phyloP scores from a whole-genome alignment of 2,797 vertebrate genomes.

The Channallabes apus region DNA sequence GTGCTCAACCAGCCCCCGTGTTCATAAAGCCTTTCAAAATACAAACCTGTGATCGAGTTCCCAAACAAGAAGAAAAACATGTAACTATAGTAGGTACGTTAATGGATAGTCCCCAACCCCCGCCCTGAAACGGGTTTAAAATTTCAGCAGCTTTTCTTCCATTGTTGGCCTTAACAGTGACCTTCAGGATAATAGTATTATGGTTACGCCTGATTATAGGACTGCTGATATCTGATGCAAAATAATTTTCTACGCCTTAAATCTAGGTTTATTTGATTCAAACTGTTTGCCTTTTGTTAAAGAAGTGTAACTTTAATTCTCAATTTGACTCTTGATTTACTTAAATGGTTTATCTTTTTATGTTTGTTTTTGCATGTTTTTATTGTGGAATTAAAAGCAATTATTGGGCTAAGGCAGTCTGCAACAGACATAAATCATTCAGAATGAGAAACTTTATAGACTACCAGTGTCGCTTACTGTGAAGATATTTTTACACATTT shows the following conservation, averaged over 20 bases:
- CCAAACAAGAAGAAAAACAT: background rate
- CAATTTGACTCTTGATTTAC: background rate
- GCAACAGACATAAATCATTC: background rate
- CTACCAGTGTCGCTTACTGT: background rate
- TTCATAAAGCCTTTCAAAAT: background rate
- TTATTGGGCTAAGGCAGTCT: background rate
- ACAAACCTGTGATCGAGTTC: background rate
- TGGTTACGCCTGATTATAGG: background rate
- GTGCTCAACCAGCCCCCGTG: background rate
- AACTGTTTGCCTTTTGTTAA: background rate
- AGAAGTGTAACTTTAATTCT: background rate
- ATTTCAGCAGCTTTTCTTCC: background rate
- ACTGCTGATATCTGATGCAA: background rate
- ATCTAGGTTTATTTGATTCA: background rate
- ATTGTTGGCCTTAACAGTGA: background rate
- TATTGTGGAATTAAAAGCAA: background rate
- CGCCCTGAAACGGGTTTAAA: background rate
- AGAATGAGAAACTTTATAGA: background rate
- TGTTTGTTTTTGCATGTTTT: background rate
- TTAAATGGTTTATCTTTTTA: background rate
- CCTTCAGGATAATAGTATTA: background rate
- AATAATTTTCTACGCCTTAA: background rate
- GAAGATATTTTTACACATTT: background rate
- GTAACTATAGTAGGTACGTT: background rate
- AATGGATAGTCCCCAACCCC: background rate